A percentile compares a stretch with the other conserved stretches of the same genome.
Evolutionary conservation across 2,888 invertebrate species (phyloP).

Genomic region (Drosophila flavopinicola): DNA sequence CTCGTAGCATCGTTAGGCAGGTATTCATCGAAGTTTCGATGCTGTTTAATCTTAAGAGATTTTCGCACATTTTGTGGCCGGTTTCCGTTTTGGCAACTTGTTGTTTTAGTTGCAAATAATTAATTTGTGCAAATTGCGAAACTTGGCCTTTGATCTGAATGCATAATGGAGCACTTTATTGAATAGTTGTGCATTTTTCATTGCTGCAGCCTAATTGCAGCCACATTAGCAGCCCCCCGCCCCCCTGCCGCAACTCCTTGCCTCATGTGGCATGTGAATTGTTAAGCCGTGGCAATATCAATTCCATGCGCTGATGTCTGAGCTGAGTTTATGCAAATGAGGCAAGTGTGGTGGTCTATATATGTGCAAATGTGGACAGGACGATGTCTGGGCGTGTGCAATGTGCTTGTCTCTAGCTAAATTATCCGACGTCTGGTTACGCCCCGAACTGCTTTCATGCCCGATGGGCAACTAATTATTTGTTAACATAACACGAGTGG

Average conservation of each 20-base stretch:
- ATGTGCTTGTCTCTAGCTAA: conserved; percentile 56
- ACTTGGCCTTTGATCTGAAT: conserved; percentile 36
- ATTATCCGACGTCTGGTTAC: conserved; percentile 44
- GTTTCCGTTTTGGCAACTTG: conserved; percentile 40
- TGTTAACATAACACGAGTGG: conserved; percentile 82
- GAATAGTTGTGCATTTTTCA: conserved; percentile 61
- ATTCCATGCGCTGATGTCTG: conserved; percentile 21
- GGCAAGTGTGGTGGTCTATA: conserved; percentile 39
- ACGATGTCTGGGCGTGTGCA: conserved; percentile 31
- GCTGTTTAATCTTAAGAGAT: conserved; percentile 72
- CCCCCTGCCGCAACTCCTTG: neutral
- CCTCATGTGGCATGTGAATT: conserved; percentile 25
- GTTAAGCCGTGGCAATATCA: conserved; percentile 13
- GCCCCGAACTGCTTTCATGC: conserved; percentile 57
- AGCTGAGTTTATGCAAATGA: conserved; percentile 69
- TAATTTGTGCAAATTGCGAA: conserved; percentile 66
- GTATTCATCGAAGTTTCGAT: conserved; percentile 34
- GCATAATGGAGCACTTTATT: conserved; percentile 49
- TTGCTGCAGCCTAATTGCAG: conserved; percentile 41
- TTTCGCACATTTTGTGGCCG: conserved; percentile 67
- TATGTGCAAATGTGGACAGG: conserved; percentile 2
- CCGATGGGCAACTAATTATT: conserved; percentile 79
- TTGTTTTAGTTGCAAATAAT: conserved; percentile 55
- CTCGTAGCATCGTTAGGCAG: conserved; percentile 8
- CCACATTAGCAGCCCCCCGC: too few species aligned